Evolutionary conservation across 2,797 vertebrate genomes (phyloP).

Genomic region (Sylvia borin): DNA sequence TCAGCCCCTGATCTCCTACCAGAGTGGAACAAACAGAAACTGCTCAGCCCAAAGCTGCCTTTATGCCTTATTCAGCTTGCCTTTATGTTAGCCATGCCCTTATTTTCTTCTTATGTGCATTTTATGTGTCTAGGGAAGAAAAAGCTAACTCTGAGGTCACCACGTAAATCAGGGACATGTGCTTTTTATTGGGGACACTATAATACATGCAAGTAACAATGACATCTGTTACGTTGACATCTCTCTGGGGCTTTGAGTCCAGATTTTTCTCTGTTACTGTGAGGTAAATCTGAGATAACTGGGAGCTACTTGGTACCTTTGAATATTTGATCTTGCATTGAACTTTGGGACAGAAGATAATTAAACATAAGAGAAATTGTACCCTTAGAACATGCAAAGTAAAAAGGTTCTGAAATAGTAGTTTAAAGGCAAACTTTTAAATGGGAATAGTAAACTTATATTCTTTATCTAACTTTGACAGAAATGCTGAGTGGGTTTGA

Average conservation of each 20-base stretch:
- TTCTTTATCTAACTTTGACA: background rate
- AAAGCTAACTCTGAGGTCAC: background rate
- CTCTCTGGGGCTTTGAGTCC: background rate
- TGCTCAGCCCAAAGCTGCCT: background rate
- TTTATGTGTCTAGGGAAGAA: constrained; percentile 1
- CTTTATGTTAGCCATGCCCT: background rate
- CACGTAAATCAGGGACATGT: background rate
- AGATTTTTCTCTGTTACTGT: background rate
- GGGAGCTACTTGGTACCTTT: background rate
- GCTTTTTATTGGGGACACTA: background rate
- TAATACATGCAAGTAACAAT: background rate
- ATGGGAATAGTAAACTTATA: background rate
- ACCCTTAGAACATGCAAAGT: background rate
- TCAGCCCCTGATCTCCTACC: background rate
- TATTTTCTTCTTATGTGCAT: constrained; percentile 12
- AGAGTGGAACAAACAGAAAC: background rate
- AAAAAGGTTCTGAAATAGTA: background rate
- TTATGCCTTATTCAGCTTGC: background rate
- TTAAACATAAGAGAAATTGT: background rate
- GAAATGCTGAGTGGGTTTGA: background rate
- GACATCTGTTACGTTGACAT: background rate
- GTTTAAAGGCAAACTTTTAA: background rate
- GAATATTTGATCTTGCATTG: background rate
- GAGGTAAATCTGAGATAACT: background rate
- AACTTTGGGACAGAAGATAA: background rate